Evolutionary conservation across 1,140 invertebrate genomes (phyloP).

Genomic region (Adelges cooleyi): DNA sequence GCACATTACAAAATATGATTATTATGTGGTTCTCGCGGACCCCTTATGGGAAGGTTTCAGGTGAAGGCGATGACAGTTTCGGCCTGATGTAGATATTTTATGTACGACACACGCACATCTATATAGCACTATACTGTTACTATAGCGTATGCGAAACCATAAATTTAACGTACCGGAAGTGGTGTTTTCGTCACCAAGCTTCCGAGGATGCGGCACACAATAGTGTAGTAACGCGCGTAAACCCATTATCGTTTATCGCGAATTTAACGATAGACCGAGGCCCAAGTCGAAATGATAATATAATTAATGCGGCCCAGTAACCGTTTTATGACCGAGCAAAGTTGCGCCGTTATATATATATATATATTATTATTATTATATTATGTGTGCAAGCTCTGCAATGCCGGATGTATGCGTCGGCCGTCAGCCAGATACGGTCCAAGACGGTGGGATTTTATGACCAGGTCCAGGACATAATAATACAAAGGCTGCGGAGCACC

Average conservation of each 20-base stretch:
- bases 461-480: background rate
- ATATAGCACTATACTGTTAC: no score
- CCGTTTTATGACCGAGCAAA: constrained; percentile 12
- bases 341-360: background rate
- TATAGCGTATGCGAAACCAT: no score
- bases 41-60: no score
- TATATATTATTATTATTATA: background rate
- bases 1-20: no score
- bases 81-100: no score
- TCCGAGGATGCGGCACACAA: background rate
- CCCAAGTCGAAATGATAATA: constrained; percentile 12
- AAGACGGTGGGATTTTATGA: constrained; percentile 11
- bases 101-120: no score
- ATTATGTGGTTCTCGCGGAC: no score
- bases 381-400: background rate
- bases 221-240: background rate
- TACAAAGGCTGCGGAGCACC: background rate
- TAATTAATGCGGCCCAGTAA: constrained; percentile 7
- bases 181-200: constrained; percentile 3
- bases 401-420: background rate
- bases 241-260: constrained; percentile 20
- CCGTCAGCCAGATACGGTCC: background rate
- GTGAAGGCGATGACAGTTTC: no score
- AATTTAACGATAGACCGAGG: background rate
- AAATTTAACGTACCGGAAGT: no score